phyloP scores from a whole-genome alignment of 1,140 invertebrate species.

The Sitobion miscanthi region DNA sequence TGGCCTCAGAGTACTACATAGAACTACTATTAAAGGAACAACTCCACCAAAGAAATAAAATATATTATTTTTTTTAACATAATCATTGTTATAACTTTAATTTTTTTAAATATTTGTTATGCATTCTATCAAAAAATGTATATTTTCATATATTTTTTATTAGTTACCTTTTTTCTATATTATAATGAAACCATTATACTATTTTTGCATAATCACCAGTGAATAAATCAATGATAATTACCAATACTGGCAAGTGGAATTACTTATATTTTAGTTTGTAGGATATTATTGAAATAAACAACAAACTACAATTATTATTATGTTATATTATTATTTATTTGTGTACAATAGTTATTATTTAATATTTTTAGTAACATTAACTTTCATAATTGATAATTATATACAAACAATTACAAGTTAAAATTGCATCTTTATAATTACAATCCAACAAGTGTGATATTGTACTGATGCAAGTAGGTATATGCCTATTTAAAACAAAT shows the following conservation, averaged over 20 bases:
- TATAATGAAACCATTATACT: background rate
- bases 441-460: background rate
- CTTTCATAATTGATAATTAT: background rate
- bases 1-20: constrained; percentile 64
- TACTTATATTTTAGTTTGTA: background rate
- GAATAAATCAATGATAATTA: background rate
- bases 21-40: constrained; percentile 64
- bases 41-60: constrained; percentile 61
- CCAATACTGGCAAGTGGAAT: background rate
- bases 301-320: too few species aligned
- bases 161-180: background rate
- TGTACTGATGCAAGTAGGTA: background rate
- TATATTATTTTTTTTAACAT: constrained; percentile 1
- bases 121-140: background rate
- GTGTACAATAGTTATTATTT: background rate
- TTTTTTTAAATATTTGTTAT: background rate
- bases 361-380: too few species aligned
- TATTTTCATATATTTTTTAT: background rate
- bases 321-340: too few species aligned
- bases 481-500: background rate
- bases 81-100: too few species aligned
- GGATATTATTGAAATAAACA: too few species aligned
- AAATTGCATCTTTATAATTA: background rate
- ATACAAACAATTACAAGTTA: background rate
- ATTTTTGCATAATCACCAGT: background rate